Percentiles rank a stretch among this genome's conserved stretches.
Conservation (phyloP, 1,140 invertebrate species). For the Drosophila bocki region DNA sequence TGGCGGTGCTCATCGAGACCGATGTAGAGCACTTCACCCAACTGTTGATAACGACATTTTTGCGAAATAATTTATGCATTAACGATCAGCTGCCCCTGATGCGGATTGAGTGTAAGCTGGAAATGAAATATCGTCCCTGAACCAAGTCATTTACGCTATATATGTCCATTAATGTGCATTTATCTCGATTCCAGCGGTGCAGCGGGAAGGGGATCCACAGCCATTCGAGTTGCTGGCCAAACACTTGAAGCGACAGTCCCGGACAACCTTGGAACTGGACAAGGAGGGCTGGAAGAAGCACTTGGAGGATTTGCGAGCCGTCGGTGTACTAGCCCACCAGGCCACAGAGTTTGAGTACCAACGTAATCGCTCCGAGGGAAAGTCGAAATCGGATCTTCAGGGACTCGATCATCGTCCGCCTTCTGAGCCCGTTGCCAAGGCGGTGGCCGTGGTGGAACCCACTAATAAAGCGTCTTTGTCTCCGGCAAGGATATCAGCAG, state of each 20-base stretch:
- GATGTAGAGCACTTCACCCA: slow-evolving; percentile 88
- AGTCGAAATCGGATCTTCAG: slow-evolving; percentile 69
- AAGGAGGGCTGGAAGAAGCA: slow-evolving; percentile 77
- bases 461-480: slow-evolving; percentile 57
- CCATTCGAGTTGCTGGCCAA: slow-evolving; percentile 75
- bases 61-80: slow-evolving; percentile 87
- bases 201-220: slow-evolving; percentile 86
- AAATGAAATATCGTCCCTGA: slow-evolving; percentile 7
- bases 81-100: slow-evolving; percentile 88
- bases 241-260: slow-evolving; percentile 75
- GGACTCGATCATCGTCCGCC: slow-evolving; percentile 36
- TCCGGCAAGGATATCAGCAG: slow-evolving; percentile 29
- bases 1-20: slow-evolving; percentile 88
- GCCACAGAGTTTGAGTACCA: slow-evolving; percentile 79
- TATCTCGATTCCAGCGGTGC: slow-evolving; percentile 85
- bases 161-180: background rate
- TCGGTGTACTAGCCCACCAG: slow-evolving; percentile 77
- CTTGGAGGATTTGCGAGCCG: slow-evolving; percentile 69
- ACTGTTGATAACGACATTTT: slow-evolving; percentile 87
- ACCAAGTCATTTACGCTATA: background rate
- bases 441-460: slow-evolving; percentile 66
- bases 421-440: slow-evolving; percentile 36
- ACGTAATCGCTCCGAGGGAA: slow-evolving; percentile 71
- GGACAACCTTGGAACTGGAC: slow-evolving; percentile 43
- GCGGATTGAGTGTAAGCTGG: slow-evolving; percentile 88